A percentile compares a stretch with the other conserved stretches of the same genome.
phyloP scores from a whole-genome alignment of 2,888 invertebrate genomes.

The Drosophila borealis region DNA sequence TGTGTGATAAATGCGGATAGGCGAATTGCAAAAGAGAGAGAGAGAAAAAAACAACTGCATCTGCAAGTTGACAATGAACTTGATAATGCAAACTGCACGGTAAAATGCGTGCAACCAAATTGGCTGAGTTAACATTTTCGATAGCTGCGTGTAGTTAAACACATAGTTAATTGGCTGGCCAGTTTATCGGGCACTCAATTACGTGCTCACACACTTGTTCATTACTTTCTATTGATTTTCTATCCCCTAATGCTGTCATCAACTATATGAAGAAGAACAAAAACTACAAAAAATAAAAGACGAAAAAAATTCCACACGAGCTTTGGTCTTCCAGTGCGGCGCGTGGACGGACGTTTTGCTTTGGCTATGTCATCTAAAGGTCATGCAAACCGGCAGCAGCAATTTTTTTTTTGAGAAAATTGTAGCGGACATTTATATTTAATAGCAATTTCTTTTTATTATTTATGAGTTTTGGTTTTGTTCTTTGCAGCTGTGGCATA shows the following conservation, averaged over 20 bases:
- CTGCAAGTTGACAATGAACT: conserved; percentile 70
- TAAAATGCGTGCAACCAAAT: conserved; percentile 11
- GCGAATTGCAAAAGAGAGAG: conserved; percentile 7
- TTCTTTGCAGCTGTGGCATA: conserved; percentile 11
- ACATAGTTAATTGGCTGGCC: conserved; percentile 9
- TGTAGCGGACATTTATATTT: conserved; percentile 42
- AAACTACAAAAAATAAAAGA: conserved; percentile 4
- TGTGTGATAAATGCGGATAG: conserved; percentile 10
- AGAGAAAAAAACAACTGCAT: conserved; percentile 23
- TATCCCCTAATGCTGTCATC: conserved; percentile 29
- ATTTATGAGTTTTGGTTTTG: conserved; percentile 41
- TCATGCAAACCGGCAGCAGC: conserved; percentile 48
- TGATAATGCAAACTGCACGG: conserved; percentile 37
- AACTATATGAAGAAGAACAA: conserved; percentile 22
- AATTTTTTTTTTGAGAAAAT: conserved; percentile 20
- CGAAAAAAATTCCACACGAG: conserved; percentile 26
- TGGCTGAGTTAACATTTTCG: conserved; percentile 3
- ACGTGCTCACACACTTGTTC: neutral
- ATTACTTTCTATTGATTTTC: conserved; percentile 41
- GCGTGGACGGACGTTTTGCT: conserved; percentile 26
- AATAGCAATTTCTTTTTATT: conserved; percentile 31
- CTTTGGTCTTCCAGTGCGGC: conserved; percentile 67
- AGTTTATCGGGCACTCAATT: conserved; percentile 4
- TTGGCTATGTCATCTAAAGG: conserved; percentile 74
- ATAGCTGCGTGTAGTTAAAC: neutral